Evolutionary conservation across 2,113 vertebrate genomes (phyloP), one percentile per base, ranked within the genome.

Genomic region (Eulacestoma nigropectus): DNA sequence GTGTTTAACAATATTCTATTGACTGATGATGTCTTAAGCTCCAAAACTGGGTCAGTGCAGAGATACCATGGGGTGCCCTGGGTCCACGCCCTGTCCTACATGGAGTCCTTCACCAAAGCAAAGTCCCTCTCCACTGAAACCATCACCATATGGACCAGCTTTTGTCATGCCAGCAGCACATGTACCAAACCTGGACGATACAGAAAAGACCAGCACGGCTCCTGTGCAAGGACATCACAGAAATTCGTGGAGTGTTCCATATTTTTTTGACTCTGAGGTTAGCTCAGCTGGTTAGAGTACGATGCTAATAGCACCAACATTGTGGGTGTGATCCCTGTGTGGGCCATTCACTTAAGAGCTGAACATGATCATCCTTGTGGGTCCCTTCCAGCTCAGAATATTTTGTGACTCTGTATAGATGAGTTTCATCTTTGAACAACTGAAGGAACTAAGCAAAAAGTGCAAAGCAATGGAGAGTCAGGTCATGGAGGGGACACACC

Each of bases 221-320:
- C 30, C 84, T 62, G 64, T 1, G 0, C 37, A 63, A 23, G 21
- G 27, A 27, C 20, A 70, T 37, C 63, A 60, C 46, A 78, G 46
- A 87, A n/a, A 53, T 25, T n/a, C 0, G 0, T 53, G 29, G 27
- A 33, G 16, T 9, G 13, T 29, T 69, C 23, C 39, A 13, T n/a
- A 3, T 10, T 25, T 77, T 37, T 46, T 46, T 39, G 8, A 9
- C 23, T 56, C 69, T 39, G 29, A 46, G n/a, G 25, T 55, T 30
- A 25, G 29, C 39, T 59, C 44, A 67, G 29, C 37, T 67, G 33
- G 32, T 67, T 33, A 8, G 10, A 22, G 42, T 7, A 19, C 1
- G 0, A 15, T 80, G 50, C 35, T 56, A 17, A 27, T 1, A 63
- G 41, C 56, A 55, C 16, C 41, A 56, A 4, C 17, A 3, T 0